These are phyloP conservation scores for Sycon ciliatum DNA, from an alignment of 37 sponge, comb jelly and placozoan species.

Conservation along the genomic window DNA sequence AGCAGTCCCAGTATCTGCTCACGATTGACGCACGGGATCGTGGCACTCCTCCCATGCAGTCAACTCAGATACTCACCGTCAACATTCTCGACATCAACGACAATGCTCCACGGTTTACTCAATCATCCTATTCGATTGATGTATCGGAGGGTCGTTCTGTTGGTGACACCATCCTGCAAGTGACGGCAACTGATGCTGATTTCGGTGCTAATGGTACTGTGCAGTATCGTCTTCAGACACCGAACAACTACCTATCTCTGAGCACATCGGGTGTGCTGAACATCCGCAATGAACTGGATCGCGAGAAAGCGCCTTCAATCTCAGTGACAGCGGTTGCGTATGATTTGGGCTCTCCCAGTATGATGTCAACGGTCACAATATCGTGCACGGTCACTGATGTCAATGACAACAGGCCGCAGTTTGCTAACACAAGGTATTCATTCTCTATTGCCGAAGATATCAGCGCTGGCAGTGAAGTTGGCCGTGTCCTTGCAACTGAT, in stretches of 20 bases:
- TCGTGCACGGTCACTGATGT: slow-evolving; percentile 36
- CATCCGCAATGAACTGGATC: not conserved
- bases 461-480: slow-evolving; percentile 10
- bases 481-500: slow-evolving; percentile 30
- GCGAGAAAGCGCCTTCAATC: not conserved
- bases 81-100: slow-evolving; percentile 54
- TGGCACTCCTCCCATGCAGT: slow-evolving; percentile 20
- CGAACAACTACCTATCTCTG: not conserved
- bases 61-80: slow-evolving; percentile 29
- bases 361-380: slow-evolving; percentile 23
- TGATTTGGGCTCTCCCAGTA: slow-evolving; percentile 43
- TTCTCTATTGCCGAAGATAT: slow-evolving; percentile 25
- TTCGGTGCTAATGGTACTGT: not conserved
- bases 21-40: slow-evolving; percentile 43
- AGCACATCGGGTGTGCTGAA: not conserved
- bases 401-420: slow-evolving; percentile 62
- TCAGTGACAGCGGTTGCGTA: not conserved
- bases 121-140: slow-evolving; percentile 5
- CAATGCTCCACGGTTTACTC: slow-evolving; percentile 41
- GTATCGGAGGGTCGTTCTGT: slow-evolving; percentile 15
- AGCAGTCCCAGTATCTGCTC: slow-evolving; percentile 1
- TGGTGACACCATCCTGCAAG: slow-evolving; percentile 20
- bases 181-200: slow-evolving; percentile 50
- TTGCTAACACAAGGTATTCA: slow-evolving; percentile 14
- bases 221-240: not conserved